These are phyloP conservation scores for Metacarcinus magister DNA, from an alignment of 2,888 invertebrate species.

Conservation along the genomic window DNA sequence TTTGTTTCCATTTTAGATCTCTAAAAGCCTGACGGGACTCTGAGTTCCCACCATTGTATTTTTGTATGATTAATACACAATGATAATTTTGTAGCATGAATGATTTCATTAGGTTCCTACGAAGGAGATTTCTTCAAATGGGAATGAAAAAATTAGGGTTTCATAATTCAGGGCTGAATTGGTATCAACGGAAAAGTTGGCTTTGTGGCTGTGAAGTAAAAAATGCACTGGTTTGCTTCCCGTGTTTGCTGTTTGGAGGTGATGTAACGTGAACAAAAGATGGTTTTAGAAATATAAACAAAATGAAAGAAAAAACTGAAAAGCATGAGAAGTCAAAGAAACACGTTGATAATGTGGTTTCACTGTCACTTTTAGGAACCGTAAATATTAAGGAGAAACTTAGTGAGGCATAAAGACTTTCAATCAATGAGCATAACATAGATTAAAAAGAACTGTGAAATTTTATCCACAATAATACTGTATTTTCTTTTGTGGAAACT, in stretches of 20 bases:
- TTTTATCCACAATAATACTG: conserved; percentile 83
- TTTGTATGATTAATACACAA: background rate
- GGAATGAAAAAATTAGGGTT: background rate
- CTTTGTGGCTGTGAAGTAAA: conserved; percentile 62
- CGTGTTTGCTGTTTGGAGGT: conserved; percentile 68
- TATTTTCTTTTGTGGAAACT: conserved; percentile 84
- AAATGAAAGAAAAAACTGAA: conserved; percentile 64
- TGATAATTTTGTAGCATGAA: background rate
- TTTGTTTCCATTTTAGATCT: background rate
- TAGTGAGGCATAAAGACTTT: no score
- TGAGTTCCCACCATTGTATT: conserved; percentile 1
- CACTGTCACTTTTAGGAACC: background rate
- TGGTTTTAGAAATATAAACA: conserved; percentile 70
- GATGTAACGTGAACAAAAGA: conserved; percentile 63
- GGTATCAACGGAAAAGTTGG: conserved; percentile 62
- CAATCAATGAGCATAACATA: no score
- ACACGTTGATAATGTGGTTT: conserved; percentile 58
- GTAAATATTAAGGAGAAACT: no score
- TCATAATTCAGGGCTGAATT: background rate
- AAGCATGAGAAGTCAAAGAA: conserved; percentile 65
- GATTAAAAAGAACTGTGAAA: no score
- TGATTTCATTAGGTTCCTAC: background rate
- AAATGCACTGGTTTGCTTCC: conserved; percentile 64
- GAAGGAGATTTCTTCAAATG: background rate
- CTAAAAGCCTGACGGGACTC: conserved; percentile 32